Evolutionary conservation across 2,797 vertebrate genomes (phyloP).

Genomic region (Enteromius viviparus): DNA sequence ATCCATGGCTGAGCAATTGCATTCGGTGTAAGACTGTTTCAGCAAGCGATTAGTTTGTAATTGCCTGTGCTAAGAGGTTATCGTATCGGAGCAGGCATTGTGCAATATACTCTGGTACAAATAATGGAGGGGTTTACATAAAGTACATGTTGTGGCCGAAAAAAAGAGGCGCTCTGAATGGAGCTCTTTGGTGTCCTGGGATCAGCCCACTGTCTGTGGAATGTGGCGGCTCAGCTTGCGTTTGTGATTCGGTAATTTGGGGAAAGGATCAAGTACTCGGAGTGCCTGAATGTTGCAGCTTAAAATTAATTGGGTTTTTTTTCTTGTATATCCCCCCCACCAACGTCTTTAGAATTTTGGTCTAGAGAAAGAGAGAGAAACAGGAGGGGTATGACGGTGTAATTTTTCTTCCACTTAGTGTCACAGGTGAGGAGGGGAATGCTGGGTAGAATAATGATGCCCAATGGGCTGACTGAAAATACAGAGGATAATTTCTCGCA

Average conservation of each 20-base stretch:
- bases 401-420: constrained; percentile 66
- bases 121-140: constrained; percentile 56
- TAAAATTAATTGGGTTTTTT: constrained; percentile 69
- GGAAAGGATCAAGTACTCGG: constrained; percentile 63
- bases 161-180: constrained; percentile 40
- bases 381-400: constrained; percentile 50
- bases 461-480: constrained; percentile 44
- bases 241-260: constrained; percentile 64
- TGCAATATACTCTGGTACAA: constrained; percentile 52
- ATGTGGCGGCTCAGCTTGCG: constrained; percentile 48
- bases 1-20: constrained; percentile 40
- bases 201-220: constrained; percentile 58
- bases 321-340: constrained; percentile 50
- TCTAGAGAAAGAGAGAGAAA: constrained; percentile 18
- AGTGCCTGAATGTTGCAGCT: constrained; percentile 58
- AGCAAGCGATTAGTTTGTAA: constrained; percentile 58
- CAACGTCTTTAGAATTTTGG: constrained; percentile 50
- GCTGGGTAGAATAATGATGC: constrained; percentile 64
- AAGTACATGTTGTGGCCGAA: constrained; percentile 42
- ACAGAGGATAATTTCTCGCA: constrained; percentile 51
- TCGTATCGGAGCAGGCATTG: constrained; percentile 58
- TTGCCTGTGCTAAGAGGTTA: constrained; percentile 63
- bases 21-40: constrained; percentile 17
- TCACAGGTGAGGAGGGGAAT: constrained; percentile 56
- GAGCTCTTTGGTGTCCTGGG: constrained; percentile 56